A percentile compares a stretch with the other conserved stretches of the same genome.
Evolutionary conservation across 2,888 invertebrate genomes (phyloP).

Genomic region (Lathronympha strigana): DNA sequence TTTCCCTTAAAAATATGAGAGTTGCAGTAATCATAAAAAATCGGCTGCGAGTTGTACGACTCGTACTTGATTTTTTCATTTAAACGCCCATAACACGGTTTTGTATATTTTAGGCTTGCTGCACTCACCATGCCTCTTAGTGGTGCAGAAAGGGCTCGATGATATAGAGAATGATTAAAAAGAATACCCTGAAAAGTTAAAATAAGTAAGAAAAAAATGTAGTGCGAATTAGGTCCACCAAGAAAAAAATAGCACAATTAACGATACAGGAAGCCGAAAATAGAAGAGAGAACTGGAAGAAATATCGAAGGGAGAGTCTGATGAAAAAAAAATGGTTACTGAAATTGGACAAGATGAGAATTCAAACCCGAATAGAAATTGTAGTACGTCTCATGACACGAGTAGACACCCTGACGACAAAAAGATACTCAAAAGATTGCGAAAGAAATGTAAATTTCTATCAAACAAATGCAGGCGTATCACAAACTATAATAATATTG

Average conservation of each 20-base stretch:
- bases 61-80: neutral
- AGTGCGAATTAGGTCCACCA: neutral
- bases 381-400: neutral
- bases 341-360: neutral
- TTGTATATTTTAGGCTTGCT: neutral
- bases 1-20: too few relatives aligned
- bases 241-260: neutral
- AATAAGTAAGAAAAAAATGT: conserved; percentile 1
- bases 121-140: neutral
- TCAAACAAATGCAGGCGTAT: neutral
- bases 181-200: neutral
- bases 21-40: too few relatives aligned
- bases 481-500: neutral
- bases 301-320: neutral
- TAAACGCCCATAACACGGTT: neutral
- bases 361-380: neutral
- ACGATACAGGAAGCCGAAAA: neutral
- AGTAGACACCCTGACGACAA: neutral
- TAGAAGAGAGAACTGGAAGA: conserved; percentile 3
- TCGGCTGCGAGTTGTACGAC: neutral
- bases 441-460: conserved; percentile 3
- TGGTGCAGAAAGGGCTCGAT: neutral
- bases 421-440: conserved; percentile 2
- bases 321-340: neutral
- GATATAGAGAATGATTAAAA: neutral